Conservation (phyloP, 2,888 invertebrate species). For the Dolichopus griseipennis region DNA sequence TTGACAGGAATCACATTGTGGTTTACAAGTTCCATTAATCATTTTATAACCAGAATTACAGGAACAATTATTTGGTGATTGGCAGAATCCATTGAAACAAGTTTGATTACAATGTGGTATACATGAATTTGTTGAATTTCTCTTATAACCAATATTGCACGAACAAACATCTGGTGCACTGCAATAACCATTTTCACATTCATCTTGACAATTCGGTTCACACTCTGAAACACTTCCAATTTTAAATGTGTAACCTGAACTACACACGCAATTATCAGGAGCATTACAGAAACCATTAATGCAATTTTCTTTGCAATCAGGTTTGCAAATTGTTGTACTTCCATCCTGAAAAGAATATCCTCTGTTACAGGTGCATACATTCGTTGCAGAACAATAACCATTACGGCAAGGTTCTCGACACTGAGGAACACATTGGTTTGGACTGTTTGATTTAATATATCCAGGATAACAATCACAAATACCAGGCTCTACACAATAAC, state of each 20-base stretch:
- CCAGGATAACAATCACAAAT: constrained; percentile 52
- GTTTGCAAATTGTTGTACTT: constrained; percentile 34
- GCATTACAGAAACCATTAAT: constrained; percentile 31
- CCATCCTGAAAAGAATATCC: constrained; percentile 32
- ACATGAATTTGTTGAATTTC: constrained; percentile 39
- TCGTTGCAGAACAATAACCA: constrained; percentile 37
- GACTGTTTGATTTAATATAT: constrained; percentile 23
- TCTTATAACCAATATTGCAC: constrained; percentile 34
- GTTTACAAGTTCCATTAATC: constrained; percentile 34
- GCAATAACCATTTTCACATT: constrained; percentile 36
- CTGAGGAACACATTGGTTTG: constrained; percentile 29
- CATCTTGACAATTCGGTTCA: constrained; percentile 32
- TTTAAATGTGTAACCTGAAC: constrained; percentile 22
- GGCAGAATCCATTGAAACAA: constrained; percentile 49
- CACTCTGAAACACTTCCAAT: constrained; percentile 28
- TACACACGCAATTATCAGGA: constrained; percentile 32
- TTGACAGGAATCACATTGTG: constrained; percentile 37
- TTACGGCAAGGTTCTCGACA: constrained; percentile 36
- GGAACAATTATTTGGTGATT: constrained; percentile 51
- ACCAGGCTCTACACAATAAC: constrained; percentile 48
- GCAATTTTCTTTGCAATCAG: constrained; percentile 32
- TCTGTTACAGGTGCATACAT: constrained; percentile 32
- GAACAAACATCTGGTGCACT: constrained; percentile 35
- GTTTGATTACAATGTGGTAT: constrained; percentile 39
- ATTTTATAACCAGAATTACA: constrained; percentile 49